Conservation (phyloP, 2,888 invertebrate species). For the Drosophila villosipedis region DNA sequence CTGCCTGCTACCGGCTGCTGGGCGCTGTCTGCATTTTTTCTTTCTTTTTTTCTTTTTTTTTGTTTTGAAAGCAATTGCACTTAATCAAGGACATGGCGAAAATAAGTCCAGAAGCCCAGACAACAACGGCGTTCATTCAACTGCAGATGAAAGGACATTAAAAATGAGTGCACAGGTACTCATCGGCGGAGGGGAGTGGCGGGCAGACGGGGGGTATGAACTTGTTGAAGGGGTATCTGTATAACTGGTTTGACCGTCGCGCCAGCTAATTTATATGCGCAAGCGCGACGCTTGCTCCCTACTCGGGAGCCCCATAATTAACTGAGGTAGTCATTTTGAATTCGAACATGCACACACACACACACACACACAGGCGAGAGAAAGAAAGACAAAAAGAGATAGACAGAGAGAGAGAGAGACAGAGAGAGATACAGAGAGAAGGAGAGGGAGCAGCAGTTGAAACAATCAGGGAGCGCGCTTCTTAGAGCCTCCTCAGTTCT, state of each 20-base stretch:
- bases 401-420: conserved; percentile 8
- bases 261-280: conserved; percentile 78
- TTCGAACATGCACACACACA: conserved; percentile 64
- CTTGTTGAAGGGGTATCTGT: conserved; percentile 1
- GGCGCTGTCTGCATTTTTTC: conserved; percentile 5
- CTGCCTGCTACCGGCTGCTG: conserved; percentile 40
- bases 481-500: conserved; percentile 61
- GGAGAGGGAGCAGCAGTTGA: conserved; percentile 24
- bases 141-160: conserved; percentile 82
- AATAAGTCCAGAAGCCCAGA: conserved; percentile 75
- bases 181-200: not conserved
- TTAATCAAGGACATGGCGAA: conserved; percentile 73
- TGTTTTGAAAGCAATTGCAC: conserved; percentile 67
- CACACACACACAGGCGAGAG: conserved; percentile 30
- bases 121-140: conserved; percentile 76
- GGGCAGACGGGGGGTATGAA: conserved; percentile 1
- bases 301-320: conserved; percentile 84
- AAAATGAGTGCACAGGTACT: conserved; percentile 80
- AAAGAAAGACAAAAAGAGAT: conserved; percentile 29
- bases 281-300: conserved; percentile 79
- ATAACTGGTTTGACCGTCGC: conserved; percentile 64
- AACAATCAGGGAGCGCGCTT: conserved; percentile 50
- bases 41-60: conserved; percentile 18
- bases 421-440: conserved; percentile 13
- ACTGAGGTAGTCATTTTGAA: conserved; percentile 83